Evolutionary conservation across 2,888 invertebrate species (phyloP).

Genomic region (Onthophagus sagittarius): DNA sequence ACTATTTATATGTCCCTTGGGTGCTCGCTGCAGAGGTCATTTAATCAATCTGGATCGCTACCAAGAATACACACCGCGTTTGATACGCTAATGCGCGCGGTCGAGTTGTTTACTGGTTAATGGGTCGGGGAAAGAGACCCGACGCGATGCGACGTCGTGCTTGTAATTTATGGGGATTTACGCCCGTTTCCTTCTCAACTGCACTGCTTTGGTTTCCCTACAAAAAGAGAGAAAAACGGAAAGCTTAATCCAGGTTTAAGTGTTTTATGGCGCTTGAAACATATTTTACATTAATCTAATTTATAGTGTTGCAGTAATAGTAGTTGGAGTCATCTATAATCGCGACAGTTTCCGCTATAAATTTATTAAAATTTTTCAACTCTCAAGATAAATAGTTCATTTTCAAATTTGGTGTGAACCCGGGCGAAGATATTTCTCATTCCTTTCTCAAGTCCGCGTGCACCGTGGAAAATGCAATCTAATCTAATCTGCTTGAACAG

Average conservation of each 20-base stretch:
- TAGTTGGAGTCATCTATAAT: background rate
- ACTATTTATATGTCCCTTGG: constrained; percentile 2
- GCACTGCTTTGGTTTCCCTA: background rate
- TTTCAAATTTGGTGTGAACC: background rate
- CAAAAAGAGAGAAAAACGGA: background rate
- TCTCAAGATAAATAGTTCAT: background rate
- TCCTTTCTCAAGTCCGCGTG: background rate
- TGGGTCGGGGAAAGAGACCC: background rate
- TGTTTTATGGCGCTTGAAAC: background rate
- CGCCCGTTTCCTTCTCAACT: background rate
- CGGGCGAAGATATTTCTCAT: background rate
- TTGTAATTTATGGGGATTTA: background rate
- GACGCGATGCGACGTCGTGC: background rate
- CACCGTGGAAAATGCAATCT: background rate
- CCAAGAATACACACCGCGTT: constrained; percentile 2
- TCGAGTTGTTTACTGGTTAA: constrained; percentile 2
- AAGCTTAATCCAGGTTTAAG: background rate
- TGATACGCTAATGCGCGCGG: constrained; percentile 12
- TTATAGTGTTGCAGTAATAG: too few relatives aligned
- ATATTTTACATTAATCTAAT: background rate
- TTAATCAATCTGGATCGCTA: background rate
- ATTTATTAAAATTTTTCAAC: background rate
- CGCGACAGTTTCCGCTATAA: background rate
- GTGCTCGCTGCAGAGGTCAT: constrained; percentile 1
- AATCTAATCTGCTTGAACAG: background rate